Evolutionary conservation across 2,797 vertebrate species (phyloP).

Genomic region (Hydrocynus forskahlii): DNA sequence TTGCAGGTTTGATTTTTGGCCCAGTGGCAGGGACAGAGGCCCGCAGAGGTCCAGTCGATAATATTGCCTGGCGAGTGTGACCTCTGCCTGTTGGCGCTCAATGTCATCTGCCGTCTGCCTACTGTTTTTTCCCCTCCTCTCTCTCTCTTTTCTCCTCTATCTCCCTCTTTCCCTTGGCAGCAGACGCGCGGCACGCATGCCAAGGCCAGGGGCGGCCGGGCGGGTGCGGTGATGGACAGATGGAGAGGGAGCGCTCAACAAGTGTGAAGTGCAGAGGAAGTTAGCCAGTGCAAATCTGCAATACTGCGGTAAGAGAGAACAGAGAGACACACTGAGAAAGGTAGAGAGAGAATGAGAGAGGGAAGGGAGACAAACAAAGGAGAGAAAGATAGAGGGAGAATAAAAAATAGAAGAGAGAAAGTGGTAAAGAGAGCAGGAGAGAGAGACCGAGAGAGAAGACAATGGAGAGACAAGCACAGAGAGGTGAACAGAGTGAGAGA

Average conservation of each 20-base stretch:
- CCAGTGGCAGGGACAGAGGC: constrained; percentile 35
- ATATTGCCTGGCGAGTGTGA: constrained; percentile 73
- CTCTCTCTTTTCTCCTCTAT: constrained; percentile 11
- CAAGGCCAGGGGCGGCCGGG: constrained; percentile 44
- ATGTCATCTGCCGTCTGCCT: constrained; percentile 73
- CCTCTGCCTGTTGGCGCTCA: constrained; percentile 73
- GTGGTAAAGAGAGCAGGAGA: not conserved
- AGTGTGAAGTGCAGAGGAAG: constrained; percentile 54
- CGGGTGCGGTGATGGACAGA: constrained; percentile 56
- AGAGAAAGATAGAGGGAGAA: constrained; percentile 25
- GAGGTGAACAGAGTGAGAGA: constrained; percentile 7
- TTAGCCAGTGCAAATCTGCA: constrained; percentile 20
- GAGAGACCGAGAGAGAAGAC: not conserved
- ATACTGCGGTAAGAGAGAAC: constrained; percentile 17
- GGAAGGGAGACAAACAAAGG: constrained; percentile 35
- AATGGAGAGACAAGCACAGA: not conserved
- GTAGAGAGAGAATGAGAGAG: constrained; percentile 19
- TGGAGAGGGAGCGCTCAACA: constrained; percentile 62
- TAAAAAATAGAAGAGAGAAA: not conserved
- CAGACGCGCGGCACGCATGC: constrained; percentile 46
- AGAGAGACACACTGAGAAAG: not conserved
- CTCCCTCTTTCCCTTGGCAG: constrained; percentile 48
- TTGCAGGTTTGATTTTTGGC: constrained; percentile 22
- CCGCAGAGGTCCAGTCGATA: constrained; percentile 68
- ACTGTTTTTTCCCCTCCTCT: constrained; percentile 44